Base-by-base conservation (phyloP, 1,140 invertebrate genomes). In the Drosophila pruinosa region DNA sequence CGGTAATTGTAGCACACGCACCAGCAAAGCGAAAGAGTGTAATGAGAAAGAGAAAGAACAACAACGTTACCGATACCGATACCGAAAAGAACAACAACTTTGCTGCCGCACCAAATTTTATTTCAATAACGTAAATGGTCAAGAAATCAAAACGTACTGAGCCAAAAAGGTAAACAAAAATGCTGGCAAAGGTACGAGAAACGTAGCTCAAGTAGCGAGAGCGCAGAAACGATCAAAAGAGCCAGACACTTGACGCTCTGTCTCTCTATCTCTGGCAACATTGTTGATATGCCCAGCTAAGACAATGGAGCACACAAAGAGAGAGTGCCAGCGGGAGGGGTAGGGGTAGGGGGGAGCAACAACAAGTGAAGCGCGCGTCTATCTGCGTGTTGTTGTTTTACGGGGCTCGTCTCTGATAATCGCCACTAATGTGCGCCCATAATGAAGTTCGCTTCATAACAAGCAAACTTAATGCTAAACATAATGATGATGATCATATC, bases 81-180 rank as follows among this genome's bases (percentile, higher is more conserved):
- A n/a, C n/a, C 5, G 14, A 52, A 17, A 57, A 45, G 4, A 34
- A 67, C 17, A 62, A 53, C 19, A 57, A 61, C 34, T 10, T 62
- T 31, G 54, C 39, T 15, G 43, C 17, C 69, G 70, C 70, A 68
- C 57, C 71, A 57, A 69, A 69, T 73, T 36, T 57, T 74, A 81
- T 75, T 86, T 74, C 77, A 85, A 80, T 86, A 86, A 82, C 81
- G 82, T 86, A 86, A 86, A 86, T 86, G 81, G 78, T 88, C 81
- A 86, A 86, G 81, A 86, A 86, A 86, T 86, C 81, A 81, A 75
- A 88, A 34, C 81, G 78, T 64, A 86, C 81, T 86, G 72, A 78
- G 68, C 41, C 71, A 86, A 86, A 85, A 85, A 85, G 81, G 81
- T 85, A 85, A 85, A 85, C 81, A 85, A 85, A 85, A 85, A 81